phyloP scores from a whole-genome alignment of 53 echinoderm and acorn worm species.

The Antedon mediterranea region DNA sequence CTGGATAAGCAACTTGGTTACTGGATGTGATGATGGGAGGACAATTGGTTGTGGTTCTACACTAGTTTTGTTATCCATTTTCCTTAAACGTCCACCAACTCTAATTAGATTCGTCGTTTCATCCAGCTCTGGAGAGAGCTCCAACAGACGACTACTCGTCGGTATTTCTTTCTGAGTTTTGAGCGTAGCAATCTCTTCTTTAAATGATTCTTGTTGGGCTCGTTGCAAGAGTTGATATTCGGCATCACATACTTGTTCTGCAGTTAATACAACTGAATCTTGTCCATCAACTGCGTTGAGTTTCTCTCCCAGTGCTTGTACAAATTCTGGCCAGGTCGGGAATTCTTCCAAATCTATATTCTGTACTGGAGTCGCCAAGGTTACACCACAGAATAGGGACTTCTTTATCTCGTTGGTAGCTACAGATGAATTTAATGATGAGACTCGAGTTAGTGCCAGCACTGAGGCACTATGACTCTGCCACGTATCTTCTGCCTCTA shows the following conservation, averaged over 20 bases:
- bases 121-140: conserved; percentile 14
- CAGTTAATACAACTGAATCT: background rate
- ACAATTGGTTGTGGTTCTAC: conserved; percentile 10
- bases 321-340: background rate
- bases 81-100: conserved; percentile 8
- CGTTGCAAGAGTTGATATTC: conserved; percentile 9
- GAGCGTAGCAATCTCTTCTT: background rate
- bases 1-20: conserved; percentile 5
- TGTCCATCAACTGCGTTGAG: conserved; percentile 1
- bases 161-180: background rate
- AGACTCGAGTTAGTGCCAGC: conserved; percentile 1
- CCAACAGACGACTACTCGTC: background rate
- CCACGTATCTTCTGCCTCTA: conserved; percentile 3
- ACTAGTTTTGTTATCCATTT: background rate
- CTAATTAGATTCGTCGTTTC: conserved; percentile 1
- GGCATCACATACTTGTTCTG: conserved; percentile 11
- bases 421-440: background rate
- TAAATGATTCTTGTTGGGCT: conserved; percentile 8
- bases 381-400: conserved; percentile 8
- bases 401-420: conserved; percentile 2
- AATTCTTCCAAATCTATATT: background rate
- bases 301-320: background rate
- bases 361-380: background rate
- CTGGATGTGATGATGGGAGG: background rate
- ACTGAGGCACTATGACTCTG: conserved; percentile 10